Conservation (phyloP, 2,797 vertebrate genomes). For the Clamator glandarius region DNA sequence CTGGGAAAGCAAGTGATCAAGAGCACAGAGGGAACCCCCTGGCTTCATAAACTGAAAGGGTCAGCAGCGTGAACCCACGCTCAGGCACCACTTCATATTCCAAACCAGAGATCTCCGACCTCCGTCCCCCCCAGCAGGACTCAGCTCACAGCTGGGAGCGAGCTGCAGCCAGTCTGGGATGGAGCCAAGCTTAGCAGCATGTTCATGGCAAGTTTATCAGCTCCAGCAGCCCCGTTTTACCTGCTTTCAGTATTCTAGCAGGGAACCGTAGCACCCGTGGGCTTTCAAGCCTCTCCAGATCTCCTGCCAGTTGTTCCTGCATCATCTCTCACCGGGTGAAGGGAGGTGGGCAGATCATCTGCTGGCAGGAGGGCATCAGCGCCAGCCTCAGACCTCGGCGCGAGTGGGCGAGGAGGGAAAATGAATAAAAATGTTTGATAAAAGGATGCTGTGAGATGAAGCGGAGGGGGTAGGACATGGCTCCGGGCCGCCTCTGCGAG, state of each 20-base stretch:
- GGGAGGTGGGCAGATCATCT: background rate
- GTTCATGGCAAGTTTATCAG: background rate
- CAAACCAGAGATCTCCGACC: fast-evolving
- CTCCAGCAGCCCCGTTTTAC: background rate
- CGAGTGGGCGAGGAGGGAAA: fast-evolving
- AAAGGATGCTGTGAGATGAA: background rate
- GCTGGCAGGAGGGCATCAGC: background rate
- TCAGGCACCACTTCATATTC: background rate
- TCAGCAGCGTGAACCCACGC: background rate
- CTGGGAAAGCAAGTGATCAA: background rate
- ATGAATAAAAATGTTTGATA: background rate
- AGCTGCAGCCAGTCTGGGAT: background rate
- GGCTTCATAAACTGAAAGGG: background rate
- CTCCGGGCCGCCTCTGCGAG: background rate
- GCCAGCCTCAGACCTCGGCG: too few relatives aligned
- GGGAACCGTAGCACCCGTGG: background rate
- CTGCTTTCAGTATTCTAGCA: fast-evolving
- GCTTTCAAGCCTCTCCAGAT: background rate
- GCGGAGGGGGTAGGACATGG: background rate
- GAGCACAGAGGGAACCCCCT: background rate
- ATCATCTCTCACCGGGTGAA: background rate
- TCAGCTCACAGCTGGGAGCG: fast-evolving
- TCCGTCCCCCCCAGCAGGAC: too few relatives aligned
- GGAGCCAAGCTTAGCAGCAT: background rate
- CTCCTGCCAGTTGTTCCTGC: background rate